Base-by-base conservation (phyloP, 2,888 invertebrate species). In the Calephelis perditalis region DNA sequence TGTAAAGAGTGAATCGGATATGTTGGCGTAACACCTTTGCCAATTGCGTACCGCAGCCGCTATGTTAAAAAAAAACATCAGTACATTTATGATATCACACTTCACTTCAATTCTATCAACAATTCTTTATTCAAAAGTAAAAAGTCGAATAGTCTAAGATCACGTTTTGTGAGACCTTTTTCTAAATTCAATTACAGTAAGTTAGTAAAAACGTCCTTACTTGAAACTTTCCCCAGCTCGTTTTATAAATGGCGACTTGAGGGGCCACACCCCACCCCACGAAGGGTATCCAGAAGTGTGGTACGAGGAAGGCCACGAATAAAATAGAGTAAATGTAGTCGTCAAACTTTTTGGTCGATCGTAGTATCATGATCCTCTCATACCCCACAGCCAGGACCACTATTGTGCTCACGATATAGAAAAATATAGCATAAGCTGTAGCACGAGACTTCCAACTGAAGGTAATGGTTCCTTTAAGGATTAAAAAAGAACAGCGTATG, bases 221-320 rank as follows among this genome's bases (percentile, higher is more conserved):
- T 83, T 94, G 94, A 81, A 94, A 94, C 66, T 88, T 90, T 26
- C 92, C 93, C 94, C 94, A 94, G 66, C 91, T 92, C 56, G 94
- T 93, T 79, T 94, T 94, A 75, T 94, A 94, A 67, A 92, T 92
- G 62, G 94, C 94, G 6, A 94, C 94, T 77, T 94, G 92, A 54
- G 88, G 87, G 0, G 94, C 94, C 36, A 94, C 94, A 0, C 94
- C 93, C 94, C 94, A 94, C 0, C 94, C 94, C 11, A 94, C 93
- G 70, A 92, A 94, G 0, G 94, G 94, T 55, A 94, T 93, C 92
- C 93, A 94, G 77, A 94, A 94, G 73, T 94, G 94, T 0, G 94
- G 94, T 9, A 94, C 89, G 56, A 94, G 84, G 72, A 93, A 94
- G 10, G 94, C 89, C 0, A 94, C 88, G 72, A 94, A 94, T 15